Conservation (phyloP, 2,113 vertebrate species). For the Myxocyprinus asiaticus region DNA sequence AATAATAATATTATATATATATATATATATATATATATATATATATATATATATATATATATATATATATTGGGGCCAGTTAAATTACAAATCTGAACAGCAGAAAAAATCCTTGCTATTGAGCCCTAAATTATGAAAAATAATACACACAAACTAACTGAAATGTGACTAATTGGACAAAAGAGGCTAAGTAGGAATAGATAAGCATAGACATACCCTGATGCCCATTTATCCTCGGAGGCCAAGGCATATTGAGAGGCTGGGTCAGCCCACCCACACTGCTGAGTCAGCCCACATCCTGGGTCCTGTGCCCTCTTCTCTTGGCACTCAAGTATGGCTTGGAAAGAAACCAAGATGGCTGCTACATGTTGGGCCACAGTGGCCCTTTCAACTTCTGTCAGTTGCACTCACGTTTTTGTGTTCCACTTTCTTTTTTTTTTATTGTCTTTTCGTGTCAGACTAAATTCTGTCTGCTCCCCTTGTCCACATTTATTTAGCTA, state of each 20-base stretch:
- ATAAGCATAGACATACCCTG: conserved; percentile 47
- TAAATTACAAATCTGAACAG: too few species aligned
- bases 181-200: conserved; percentile 50
- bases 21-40: too few species aligned
- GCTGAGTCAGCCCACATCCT: conserved; percentile 45
- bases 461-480: not conserved
- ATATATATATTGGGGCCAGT: too few species aligned
- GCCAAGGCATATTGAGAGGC: conserved; percentile 48
- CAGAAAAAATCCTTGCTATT: too few species aligned
- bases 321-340: conserved; percentile 56
- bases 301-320: conserved; percentile 55
- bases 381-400: conserved; percentile 57
- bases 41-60: too few species aligned
- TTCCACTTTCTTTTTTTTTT: conserved; percentile 55
- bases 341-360: conserved; percentile 55
- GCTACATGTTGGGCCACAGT: conserved; percentile 36
- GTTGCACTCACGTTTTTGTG: conserved; percentile 56
- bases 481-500: not conserved
- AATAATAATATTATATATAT: too few species aligned
- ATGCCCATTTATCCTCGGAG: conserved; percentile 56
- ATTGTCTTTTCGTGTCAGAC: conserved; percentile 8
- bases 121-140: too few species aligned
- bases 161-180: conserved; percentile 20
- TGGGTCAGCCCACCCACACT: conserved; percentile 57
- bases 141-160: not conserved